Conservation (phyloP, 1,140 invertebrate genomes). For the Neomicropteryx cornuta region DNA sequence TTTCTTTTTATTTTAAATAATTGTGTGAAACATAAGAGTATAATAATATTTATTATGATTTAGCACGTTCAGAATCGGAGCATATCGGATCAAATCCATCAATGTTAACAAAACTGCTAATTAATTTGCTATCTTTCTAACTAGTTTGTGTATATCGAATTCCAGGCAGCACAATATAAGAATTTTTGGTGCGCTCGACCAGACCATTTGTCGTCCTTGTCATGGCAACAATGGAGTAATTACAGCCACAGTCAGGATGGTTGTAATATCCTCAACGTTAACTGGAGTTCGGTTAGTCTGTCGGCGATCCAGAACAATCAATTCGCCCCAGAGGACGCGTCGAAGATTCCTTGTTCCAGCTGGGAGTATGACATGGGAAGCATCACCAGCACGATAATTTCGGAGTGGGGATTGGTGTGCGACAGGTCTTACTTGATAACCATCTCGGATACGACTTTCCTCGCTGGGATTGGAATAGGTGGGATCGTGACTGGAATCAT, state of each 20-base stretch:
- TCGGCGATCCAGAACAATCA: conserved; percentile 2
- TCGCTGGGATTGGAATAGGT: conserved; percentile 54
- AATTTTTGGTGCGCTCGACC: conserved; percentile 53
- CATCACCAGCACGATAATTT: conserved; percentile 48
- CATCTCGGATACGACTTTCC: conserved; percentile 56
- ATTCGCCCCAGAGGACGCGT: conserved; percentile 20
- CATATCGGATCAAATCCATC: too few species aligned
- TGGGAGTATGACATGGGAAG: conserved; percentile 57
- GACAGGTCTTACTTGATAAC: conserved; percentile 48
- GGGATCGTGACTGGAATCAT: conserved; percentile 58
- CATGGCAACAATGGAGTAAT: conserved; percentile 45
- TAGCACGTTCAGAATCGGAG: too few species aligned
- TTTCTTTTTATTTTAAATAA: neutral
- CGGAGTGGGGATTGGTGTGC: conserved; percentile 56
- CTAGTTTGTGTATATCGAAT: too few species aligned
- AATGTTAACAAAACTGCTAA: too few species aligned
- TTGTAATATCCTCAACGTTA: conserved; percentile 30
- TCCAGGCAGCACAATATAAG: conserved; percentile 44
- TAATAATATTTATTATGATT: conserved; percentile 10
- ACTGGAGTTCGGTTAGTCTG: conserved; percentile 20
- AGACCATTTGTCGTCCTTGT: conserved; percentile 35
- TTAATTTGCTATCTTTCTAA: too few species aligned
- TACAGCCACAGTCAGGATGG: conserved; percentile 42
- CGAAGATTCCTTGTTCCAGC: conserved; percentile 24
- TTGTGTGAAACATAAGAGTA: neutral